A percentile compares a stretch with the other conserved stretches of the same genome.
phyloP scores from a whole-genome alignment of 1,140 invertebrate species.

The Lepidostoma basale region DNA sequence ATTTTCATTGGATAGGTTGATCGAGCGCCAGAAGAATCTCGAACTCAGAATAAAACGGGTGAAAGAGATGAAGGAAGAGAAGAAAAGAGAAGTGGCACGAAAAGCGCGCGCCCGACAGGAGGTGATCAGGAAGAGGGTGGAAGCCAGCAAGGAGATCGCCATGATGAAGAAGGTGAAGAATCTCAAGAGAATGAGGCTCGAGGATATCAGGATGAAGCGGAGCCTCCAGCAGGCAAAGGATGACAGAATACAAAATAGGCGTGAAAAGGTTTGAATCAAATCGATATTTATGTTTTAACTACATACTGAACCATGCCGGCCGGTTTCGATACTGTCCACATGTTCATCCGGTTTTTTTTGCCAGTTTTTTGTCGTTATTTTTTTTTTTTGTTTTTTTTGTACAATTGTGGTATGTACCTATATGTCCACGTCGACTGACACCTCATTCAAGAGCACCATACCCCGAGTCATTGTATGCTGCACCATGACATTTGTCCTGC shows the following conservation, averaged over 20 bases:
- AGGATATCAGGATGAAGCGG: constrained; percentile 13
- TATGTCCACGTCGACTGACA: no score
- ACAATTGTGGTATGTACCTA: no score
- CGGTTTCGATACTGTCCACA: no score
- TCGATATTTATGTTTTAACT: no score
- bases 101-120: constrained; percentile 5
- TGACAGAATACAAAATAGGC: constrained; percentile 3
- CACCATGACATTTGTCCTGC: no score
- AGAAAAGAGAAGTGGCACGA: constrained; percentile 9
- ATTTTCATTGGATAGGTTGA: no score
- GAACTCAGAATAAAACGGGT: constrained; percentile 15
- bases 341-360: no score
- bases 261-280: constrained; percentile 18
- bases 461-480: no score
- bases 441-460: no score
- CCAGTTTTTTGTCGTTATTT: no score
- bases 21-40: constrained; percentile 17
- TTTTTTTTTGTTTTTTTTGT: no score
- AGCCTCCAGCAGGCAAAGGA: constrained; percentile 2
- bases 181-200: constrained; percentile 19
- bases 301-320: no score
- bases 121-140: constrained; percentile 14
- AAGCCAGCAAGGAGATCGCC: constrained; percentile 26
- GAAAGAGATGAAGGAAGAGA: constrained; percentile 27
- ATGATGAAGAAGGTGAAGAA: constrained; percentile 27